phyloP scores from a whole-genome alignment of 2,888 invertebrate genomes.

The Allacma fusca region DNA sequence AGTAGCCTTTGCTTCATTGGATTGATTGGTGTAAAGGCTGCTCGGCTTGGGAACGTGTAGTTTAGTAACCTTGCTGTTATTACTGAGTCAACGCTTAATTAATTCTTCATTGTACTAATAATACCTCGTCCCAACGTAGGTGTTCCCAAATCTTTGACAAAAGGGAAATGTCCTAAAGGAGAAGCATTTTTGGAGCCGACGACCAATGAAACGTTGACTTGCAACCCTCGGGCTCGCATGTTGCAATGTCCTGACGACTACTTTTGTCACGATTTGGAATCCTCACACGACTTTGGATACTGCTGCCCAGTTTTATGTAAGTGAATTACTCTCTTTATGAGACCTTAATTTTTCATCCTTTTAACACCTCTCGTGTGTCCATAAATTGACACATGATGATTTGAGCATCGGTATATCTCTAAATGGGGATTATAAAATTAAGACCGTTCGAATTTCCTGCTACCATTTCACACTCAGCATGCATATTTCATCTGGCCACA shows the following conservation, averaged over 20 bases:
- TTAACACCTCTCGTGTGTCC: neutral
- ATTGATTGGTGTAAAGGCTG: too few relatives aligned
- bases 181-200: constrained; percentile 60
- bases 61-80: too few relatives aligned
- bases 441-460: too few relatives aligned
- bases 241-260: constrained; percentile 62
- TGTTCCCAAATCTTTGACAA: constrained; percentile 50
- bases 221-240: constrained; percentile 61
- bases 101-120: too few relatives aligned
- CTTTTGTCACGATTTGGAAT: constrained; percentile 61
- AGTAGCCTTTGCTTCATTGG: too few relatives aligned
- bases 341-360: neutral
- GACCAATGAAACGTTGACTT: constrained; percentile 62
- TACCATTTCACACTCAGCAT: too few relatives aligned
- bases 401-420: too few relatives aligned
- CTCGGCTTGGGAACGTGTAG: too few relatives aligned
- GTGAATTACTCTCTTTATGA: neutral
- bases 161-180: constrained; percentile 62
- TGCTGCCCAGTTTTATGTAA: constrained; percentile 60
- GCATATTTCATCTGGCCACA: too few relatives aligned
- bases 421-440: too few relatives aligned
- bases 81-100: too few relatives aligned
- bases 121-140: constrained; percentile 30
- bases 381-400: too few relatives aligned
- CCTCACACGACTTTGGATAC: constrained; percentile 56